Conservation (phyloP, 2,113 vertebrate genomes). For the Camelus bactrianus region DNA sequence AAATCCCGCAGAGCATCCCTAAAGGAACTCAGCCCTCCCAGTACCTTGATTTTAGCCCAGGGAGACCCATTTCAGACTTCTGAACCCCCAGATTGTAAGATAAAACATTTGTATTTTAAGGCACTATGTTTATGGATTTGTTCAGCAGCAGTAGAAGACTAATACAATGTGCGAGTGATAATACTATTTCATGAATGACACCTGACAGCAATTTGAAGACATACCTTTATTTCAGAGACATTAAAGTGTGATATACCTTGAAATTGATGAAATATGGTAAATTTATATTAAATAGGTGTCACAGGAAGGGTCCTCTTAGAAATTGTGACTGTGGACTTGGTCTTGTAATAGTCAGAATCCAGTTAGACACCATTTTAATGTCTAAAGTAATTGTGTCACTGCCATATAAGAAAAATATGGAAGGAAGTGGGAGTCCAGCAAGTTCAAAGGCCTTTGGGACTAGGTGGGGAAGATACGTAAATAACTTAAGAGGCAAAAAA, state of each 20-base stretch:
- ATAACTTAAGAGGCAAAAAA: neutral
- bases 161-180: neutral
- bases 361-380: neutral
- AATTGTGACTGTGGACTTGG: neutral
- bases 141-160: neutral
- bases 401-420: neutral
- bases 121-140: neutral
- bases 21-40: neutral
- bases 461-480: neutral
- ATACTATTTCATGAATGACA: neutral
- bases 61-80: neutral
- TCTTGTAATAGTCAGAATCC: neutral
- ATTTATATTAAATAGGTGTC: neutral
- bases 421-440: neutral
- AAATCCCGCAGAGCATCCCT: neutral
- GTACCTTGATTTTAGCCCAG: neutral
- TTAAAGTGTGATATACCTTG: neutral
- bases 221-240: neutral
- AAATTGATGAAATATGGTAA: neutral
- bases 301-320: neutral
- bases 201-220: neutral
- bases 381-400: neutral
- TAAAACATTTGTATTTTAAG: neutral
- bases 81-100: neutral
- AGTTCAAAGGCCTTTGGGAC: neutral